A percentile compares a stretch with the other conserved stretches of the same genome.
phyloP scores from a whole-genome alignment of 1,140 invertebrate genomes.

The Eurosta solidaginis region DNA sequence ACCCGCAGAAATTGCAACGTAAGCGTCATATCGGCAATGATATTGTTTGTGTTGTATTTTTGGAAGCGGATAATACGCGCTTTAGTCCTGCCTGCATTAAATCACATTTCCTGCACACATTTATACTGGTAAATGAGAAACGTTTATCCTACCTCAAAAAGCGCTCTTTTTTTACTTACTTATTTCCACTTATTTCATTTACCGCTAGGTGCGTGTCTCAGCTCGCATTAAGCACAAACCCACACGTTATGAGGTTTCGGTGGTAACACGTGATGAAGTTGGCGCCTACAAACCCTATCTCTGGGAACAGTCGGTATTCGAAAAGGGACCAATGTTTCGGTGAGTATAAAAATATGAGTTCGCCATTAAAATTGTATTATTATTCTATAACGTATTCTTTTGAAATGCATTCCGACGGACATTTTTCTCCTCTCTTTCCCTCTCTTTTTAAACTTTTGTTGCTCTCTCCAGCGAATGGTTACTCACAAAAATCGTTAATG shows the following conservation, averaged over 20 bases:
- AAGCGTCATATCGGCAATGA: slow-evolving; percentile 97
- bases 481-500: slow-evolving; percentile 96
- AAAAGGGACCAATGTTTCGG: slow-evolving; percentile 84
- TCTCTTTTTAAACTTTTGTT: neutral
- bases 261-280: slow-evolving; percentile 95
- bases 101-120: slow-evolving; percentile 90
- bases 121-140: slow-evolving; percentile 71
- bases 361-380: neutral
- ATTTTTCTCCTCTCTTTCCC: neutral
- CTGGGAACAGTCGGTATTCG: slow-evolving; percentile 91
- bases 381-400: neutral
- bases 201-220: slow-evolving; percentile 74
- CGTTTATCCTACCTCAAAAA: neutral
- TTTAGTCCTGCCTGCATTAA: slow-evolving; percentile 93
- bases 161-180: neutral
- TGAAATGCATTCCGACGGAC: neutral
- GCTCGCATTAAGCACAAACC: slow-evolving; percentile 83
- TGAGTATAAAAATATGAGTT: slow-evolving; percentile 51
- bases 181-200: neutral
- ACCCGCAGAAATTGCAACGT: slow-evolving; percentile 91
- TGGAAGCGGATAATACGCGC: slow-evolving; percentile 88
- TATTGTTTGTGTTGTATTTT: slow-evolving; percentile 94
- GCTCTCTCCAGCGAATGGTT: slow-evolving; percentile 79
- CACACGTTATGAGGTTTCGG: slow-evolving; percentile 87
- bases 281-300: slow-evolving; percentile 95